phyloP scores from a whole-genome alignment of 2,113 vertebrate species.

The Apodemus sylvaticus region DNA sequence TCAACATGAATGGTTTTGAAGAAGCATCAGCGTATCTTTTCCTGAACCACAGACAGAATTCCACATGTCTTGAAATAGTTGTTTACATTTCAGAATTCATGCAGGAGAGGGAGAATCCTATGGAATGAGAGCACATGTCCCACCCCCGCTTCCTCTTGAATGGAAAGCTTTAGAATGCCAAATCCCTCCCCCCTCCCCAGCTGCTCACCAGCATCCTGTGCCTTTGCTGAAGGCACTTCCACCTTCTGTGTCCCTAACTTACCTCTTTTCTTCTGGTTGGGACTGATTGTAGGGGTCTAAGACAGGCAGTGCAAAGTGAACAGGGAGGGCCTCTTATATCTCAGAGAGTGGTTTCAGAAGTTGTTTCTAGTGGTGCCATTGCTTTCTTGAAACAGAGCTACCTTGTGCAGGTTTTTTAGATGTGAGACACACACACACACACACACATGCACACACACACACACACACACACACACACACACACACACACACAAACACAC shows the following conservation, averaged over 20 bases:
- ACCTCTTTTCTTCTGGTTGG: not conserved
- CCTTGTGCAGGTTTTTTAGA: not conserved
- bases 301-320: not conserved
- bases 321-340: not conserved
- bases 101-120: not conserved
- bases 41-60: conserved; percentile 60
- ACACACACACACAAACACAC: not conserved
- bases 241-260: not conserved
- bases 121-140: not conserved
- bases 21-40: conserved; percentile 71
- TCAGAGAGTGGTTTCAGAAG: not conserved
- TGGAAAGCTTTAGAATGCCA: conserved; percentile 1
- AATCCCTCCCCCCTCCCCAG: not conserved
- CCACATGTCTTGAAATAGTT: conserved; percentile 64
- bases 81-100: conserved; percentile 46
- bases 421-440: not conserved
- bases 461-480: not conserved
- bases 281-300: not conserved
- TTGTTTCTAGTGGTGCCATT: not conserved
- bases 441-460: not conserved
- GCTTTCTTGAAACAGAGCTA: not conserved
- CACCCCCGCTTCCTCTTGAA: not conserved
- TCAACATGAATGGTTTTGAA: conserved; percentile 72
- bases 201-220: not conserved
- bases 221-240: not conserved